Evolutionary conservation across 2,113 vertebrate genomes (phyloP).

Genomic region (Felis catus): DNA sequence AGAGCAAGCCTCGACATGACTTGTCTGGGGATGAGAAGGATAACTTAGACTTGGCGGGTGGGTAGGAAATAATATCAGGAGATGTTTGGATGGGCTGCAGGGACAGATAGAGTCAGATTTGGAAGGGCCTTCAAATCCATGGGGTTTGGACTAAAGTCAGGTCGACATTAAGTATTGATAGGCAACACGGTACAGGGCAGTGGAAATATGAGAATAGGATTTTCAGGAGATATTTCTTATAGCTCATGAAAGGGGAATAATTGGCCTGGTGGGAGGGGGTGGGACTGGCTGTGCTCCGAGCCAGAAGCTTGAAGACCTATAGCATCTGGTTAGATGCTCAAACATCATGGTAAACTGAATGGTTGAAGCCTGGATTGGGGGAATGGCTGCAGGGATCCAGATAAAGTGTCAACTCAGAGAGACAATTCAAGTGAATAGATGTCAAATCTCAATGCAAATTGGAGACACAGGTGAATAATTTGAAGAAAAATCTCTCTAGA

Average conservation of each 20-base stretch:
- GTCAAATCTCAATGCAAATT: background rate
- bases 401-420: conserved; percentile 21
- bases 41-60: background rate
- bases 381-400: background rate
- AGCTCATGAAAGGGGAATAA: background rate
- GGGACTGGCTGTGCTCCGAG: background rate
- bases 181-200: fast-evolving
- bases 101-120: background rate
- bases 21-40: background rate
- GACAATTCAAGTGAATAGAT: conserved; percentile 8
- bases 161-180: background rate
- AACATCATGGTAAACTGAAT: background rate
- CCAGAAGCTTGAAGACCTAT: background rate
- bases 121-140: background rate
- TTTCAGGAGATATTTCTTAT: background rate
- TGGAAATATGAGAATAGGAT: background rate
- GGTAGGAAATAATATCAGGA: background rate
- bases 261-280: background rate
- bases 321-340: conserved; percentile 14
- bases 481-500: background rate
- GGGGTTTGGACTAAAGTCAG: background rate
- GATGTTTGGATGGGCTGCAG: background rate
- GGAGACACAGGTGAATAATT: background rate
- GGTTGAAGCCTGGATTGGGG: background rate
- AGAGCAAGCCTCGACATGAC: background rate